Base-by-base conservation (phyloP, 2,797 vertebrate genomes). In the Odontamblyopus lacepedii region DNA sequence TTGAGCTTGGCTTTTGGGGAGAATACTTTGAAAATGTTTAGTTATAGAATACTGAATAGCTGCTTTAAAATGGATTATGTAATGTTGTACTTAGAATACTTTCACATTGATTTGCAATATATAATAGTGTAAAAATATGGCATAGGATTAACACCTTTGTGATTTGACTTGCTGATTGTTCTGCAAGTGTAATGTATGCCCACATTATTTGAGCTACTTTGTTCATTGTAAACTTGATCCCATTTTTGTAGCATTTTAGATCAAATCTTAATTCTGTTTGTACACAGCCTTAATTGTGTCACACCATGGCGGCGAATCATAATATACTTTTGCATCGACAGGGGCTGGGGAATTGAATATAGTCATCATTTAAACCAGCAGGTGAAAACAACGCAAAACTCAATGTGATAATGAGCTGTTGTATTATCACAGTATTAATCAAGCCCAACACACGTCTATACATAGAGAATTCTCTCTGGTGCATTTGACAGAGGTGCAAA, bases 311-410 rank as follows among this genome's bases (percentile, higher is more conserved):
- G n/a, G 32, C 23, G 35, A 12, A 63, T 38, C n/a, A 26, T 11
- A 63, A 12, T 26, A 19, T 44, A 63, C 12, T 26, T 44, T 63
- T 15, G 5, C 35, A 63, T 63, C n/a, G 38, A 7, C 62, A 63
- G 62, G 62, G 44, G 44, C 44, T 48, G 62, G 62, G 44, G 62
- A 63, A 41, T 44, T 63, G 38, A 41, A 63, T 35, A 8, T 35
- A 38, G 61, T 63, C 62, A 26, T 44, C n/a, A 19, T 63, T 63
- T 63, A 12, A 63, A 38, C 62, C 35, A 63, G 62, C 62, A 63
- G 62, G 62, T 44, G 62, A 26, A 41, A 63, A 35, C 35, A 44
- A 8, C 5, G 61, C 5, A 63, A 41, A 63, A 63, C n/a, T 32
- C 61, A n/a, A 44, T 63, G 32, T 63, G 62, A 63, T 63, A 63